These are phyloP conservation scores for Orthosia incerta DNA, from an alignment of 2,888 invertebrate species.

Conservation along the genomic window DNA sequence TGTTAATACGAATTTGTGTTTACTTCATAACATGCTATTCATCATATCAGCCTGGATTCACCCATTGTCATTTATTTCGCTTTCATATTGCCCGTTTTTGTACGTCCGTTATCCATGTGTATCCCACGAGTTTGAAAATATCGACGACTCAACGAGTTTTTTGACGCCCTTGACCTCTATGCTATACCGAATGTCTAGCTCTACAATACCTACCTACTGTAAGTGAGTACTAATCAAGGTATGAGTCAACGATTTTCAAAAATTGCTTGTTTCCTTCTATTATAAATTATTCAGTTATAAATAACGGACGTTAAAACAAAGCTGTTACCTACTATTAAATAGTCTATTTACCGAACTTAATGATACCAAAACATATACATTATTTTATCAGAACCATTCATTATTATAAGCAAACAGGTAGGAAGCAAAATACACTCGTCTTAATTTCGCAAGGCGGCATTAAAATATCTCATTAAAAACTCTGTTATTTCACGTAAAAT, in stretches of 20 bases:
- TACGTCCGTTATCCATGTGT: too few relatives aligned
- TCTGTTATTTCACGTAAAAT: slow-evolving; percentile 13
- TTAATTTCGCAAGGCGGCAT: slow-evolving; percentile 5
- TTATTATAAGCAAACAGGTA: slow-evolving; percentile 14
- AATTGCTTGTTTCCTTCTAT: neutral
- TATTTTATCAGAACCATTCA: slow-evolving; percentile 1
- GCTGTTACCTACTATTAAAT: neutral
- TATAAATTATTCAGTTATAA: neutral
- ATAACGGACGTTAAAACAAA: slow-evolving; percentile 1
- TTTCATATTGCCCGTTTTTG: too few relatives aligned
- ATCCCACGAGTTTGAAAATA: too few relatives aligned
- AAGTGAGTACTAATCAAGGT: too few relatives aligned
- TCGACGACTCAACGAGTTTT: too few relatives aligned
- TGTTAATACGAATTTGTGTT: too few relatives aligned
- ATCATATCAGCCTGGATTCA: too few relatives aligned
- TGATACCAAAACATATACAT: slow-evolving; percentile 20
- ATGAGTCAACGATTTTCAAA: neutral
- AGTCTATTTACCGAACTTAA: neutral
- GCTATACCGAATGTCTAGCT: too few relatives aligned
- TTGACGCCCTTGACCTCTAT: too few relatives aligned
- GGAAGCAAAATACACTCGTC: neutral
- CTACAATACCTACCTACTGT: too few relatives aligned
- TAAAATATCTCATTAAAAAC: slow-evolving; percentile 25
- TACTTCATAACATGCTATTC: too few relatives aligned
- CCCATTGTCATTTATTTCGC: too few relatives aligned